A percentile compares a stretch with the other conserved stretches of the same genome.
Conservation (phyloP, 2,113 vertebrate genomes). For the Forbesichthys agassizii region DNA sequence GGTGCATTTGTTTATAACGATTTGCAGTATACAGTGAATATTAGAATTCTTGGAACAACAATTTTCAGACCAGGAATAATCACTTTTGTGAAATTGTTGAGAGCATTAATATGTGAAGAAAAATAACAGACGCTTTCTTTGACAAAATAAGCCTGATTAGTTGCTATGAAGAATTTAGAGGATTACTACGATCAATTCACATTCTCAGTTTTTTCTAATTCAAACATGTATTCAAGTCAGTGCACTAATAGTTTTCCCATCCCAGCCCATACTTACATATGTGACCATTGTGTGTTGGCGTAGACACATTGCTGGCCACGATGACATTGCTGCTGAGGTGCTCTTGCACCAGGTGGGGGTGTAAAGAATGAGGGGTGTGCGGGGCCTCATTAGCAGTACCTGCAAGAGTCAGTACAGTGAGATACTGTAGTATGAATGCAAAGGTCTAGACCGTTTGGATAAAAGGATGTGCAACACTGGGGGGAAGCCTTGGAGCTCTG, state of each 20-base stretch:
- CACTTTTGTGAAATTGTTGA: slow-evolving; percentile 71
- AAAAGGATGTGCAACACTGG: too few species aligned
- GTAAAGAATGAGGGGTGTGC: slow-evolving; percentile 91
- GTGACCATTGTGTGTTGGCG: slow-evolving; percentile 94
- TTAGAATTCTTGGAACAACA: slow-evolving; percentile 24
- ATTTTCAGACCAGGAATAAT: slow-evolving; percentile 59
- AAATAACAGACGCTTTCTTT: slow-evolving; percentile 75
- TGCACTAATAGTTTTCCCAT: not conserved
- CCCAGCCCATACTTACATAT: slow-evolving; percentile 86
- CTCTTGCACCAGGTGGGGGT: slow-evolving; percentile 96
- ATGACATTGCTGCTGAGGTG: slow-evolving; percentile 96
- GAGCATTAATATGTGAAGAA: slow-evolving; percentile 68
- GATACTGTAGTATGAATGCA: too few species aligned
- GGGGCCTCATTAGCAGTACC: slow-evolving; percentile 91
- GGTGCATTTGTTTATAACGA: slow-evolving; percentile 16
- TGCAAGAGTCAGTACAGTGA: slow-evolving; percentile 48
- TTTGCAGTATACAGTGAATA: slow-evolving; percentile 20
- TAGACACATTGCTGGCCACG: slow-evolving; percentile 87
- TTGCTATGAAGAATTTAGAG: slow-evolving; percentile 60
- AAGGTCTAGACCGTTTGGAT: too few species aligned
- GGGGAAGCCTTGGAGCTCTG: too few species aligned
- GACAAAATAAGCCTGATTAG: slow-evolving; percentile 77
- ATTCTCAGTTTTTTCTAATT: not conserved
- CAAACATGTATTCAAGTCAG: slow-evolving; percentile 12
- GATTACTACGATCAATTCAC: slow-evolving; percentile 59